Conservation (phyloP, 2,797 vertebrate genomes). For the Dipus sagitta region DNA sequence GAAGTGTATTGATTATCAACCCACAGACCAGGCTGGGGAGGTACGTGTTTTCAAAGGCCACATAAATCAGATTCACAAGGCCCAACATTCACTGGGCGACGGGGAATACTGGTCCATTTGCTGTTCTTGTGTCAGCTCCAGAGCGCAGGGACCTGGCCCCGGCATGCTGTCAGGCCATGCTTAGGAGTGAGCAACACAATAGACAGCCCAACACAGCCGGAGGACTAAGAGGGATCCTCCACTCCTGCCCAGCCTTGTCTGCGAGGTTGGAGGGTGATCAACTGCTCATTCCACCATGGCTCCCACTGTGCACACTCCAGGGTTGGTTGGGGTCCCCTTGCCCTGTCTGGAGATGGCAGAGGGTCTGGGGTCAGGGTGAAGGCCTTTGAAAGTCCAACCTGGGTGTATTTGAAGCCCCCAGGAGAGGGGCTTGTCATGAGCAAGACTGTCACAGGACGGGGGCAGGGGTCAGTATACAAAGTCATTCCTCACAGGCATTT, state of each 20-base stretch:
- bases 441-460: too few species aligned
- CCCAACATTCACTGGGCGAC: accelerated
- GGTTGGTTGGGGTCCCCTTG: too few species aligned
- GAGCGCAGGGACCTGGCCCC: not conserved
- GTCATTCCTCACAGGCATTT: not conserved
- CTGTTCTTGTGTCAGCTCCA: accelerated
- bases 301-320: accelerated
- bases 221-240: accelerated
- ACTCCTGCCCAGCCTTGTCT: too few species aligned
- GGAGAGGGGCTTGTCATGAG: not conserved
- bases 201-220: accelerated
- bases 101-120: accelerated
- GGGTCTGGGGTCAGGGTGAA: not conserved
- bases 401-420: not conserved
- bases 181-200: not conserved
- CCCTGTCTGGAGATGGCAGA: not conserved
- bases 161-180: not conserved
- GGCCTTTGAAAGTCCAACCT: not conserved
- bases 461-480: too few species aligned
- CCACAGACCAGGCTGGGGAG: not conserved
- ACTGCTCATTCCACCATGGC: accelerated
- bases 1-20: not conserved
- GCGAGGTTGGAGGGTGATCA: too few species aligned
- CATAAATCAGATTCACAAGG: accelerated
- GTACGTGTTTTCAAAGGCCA: not conserved